These are phyloP conservation scores for Paguma larvata DNA, from an alignment of 2,797 vertebrate species.

Conservation along the genomic window DNA sequence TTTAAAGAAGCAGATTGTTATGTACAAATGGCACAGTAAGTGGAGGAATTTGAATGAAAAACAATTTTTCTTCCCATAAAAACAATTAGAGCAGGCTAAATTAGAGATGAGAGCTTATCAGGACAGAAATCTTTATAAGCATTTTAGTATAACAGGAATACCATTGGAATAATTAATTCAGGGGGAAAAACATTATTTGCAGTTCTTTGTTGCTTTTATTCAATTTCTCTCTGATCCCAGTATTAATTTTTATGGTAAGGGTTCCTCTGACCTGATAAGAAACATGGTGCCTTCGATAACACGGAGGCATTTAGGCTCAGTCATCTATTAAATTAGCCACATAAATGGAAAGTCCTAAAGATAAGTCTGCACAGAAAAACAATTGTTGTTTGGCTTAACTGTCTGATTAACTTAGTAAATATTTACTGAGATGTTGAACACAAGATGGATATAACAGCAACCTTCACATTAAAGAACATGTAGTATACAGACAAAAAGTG, in stretches of 20 bases:
- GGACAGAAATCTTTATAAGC: not conserved
- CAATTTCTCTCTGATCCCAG: not conserved
- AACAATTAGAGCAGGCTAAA: not conserved
- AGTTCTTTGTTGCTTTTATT: not conserved
- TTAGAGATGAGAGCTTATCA: not conserved
- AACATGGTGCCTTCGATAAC: not conserved
- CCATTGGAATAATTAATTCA: not conserved
- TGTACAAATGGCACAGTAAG: not conserved
- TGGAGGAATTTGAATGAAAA: not conserved
- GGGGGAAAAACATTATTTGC: not conserved
- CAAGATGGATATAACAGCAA: not conserved
- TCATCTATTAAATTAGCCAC: not conserved
- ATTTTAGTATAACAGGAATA: not conserved
- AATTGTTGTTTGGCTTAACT: not conserved
- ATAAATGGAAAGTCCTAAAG: not conserved
- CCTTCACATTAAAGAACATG: not conserved
- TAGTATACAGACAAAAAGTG: not conserved
- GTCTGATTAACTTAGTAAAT: not conserved
- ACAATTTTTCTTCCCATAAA: not conserved
- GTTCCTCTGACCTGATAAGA: not conserved
- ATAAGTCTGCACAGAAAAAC: not conserved
- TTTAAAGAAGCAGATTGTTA: not conserved
- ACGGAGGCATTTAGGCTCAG: not conserved
- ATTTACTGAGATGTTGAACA: not conserved
- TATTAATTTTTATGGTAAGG: not conserved